Evolutionary conservation across 2,797 vertebrate species (phyloP), one percentile per base, ranked within the genome.

Genomic region (Myotis myotis): DNA sequence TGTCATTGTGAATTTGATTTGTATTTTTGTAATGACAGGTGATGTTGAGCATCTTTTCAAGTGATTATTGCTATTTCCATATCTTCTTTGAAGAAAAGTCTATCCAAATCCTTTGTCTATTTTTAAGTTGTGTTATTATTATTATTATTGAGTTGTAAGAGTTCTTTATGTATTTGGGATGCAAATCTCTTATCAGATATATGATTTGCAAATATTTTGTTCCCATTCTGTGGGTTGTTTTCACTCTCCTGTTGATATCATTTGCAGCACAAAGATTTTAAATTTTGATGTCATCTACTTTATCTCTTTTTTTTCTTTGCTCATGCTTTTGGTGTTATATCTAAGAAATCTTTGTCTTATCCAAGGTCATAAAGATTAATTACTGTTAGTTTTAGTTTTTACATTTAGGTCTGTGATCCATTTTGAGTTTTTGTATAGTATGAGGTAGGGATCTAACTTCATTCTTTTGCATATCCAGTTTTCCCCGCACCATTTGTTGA

Each of bases 331-430:
- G 25, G 28, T 47, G 22, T 72, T 20, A 3, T 22, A 68, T 70
- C 23, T 47, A 36, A 92, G 82, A 94, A 88, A 68, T 30, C 41
- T 87, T 68, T 93, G 36, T 78, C 16, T 47, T 53, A 66, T 90
- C 19, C 9, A 55, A 36, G 28, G 28, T 83, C 57, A n/a, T 92
- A 28, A 75, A 80, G 60, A 83, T 51, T 81, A 71, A 19, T 76
- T 38, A 28, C 12, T 83, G 20, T 74, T 84, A 74, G 33, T 74
- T 68, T 96, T 83, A 38, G 47, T 66, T 64, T 44, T 87, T 91
- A 72, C 6, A 30, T 70, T 68, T 82, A 85, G 51, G 49, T 76
- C 51, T 81, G 0, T 71, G 41, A 55, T 75, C 25, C 15, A 72
- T 64, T 91, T 91, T 71, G 22, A 55, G 62, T 83, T 91, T 68